Conservation (phyloP, 2,797 vertebrate genomes). For the Tympanoctomys barrerae region DNA sequence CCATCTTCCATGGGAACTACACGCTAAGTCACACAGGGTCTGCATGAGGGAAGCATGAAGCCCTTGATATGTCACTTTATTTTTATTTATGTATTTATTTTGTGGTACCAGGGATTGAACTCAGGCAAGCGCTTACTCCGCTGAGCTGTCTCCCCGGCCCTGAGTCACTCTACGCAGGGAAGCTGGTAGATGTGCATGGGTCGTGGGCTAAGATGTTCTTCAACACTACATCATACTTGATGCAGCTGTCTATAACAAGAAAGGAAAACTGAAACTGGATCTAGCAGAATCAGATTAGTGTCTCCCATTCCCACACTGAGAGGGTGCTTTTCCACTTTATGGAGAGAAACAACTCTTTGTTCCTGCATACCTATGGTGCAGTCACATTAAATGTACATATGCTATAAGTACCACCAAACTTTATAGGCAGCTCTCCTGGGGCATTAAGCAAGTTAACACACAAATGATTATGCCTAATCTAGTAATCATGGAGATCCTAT, state of each 20-base stretch:
- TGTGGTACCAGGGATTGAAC: no score
- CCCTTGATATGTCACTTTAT: not conserved
- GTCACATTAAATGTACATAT: not conserved
- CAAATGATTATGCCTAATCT: not conserved
- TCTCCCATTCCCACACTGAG: not conserved
- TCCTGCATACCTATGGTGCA: not conserved
- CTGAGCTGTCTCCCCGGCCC: no score
- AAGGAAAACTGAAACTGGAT: not conserved
- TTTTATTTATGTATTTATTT: no score
- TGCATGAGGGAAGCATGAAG: not conserved
- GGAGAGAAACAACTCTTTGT: not conserved
- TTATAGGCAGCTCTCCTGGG: not conserved
- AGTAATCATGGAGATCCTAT: not conserved
- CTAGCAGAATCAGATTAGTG: not conserved
- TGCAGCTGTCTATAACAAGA: not conserved
- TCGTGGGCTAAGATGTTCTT: not conserved
- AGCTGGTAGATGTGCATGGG: not conserved
- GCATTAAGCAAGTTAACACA: not conserved
- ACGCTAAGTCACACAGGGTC: not conserved
- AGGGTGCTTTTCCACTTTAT: not conserved
- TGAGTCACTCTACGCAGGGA: slow-evolving; percentile 18
- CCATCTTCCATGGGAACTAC: not conserved
- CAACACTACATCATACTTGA: not conserved
- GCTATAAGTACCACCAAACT: not conserved
- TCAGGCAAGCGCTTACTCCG: no score